Conservation (phyloP, 2,113 vertebrate species). For the Burhinus bistriatus region DNA sequence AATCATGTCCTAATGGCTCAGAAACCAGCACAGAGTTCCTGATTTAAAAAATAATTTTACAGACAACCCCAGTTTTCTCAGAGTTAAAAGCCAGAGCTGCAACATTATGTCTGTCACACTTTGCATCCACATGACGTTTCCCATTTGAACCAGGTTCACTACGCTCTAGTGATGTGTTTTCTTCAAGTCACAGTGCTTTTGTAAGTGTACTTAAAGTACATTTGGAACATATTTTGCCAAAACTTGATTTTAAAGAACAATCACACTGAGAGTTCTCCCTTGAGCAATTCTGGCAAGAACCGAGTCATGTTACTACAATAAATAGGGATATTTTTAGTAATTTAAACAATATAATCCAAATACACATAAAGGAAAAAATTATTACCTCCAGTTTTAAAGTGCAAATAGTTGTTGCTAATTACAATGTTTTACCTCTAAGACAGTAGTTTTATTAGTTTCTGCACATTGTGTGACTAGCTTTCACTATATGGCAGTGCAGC, state of each 20-base stretch:
- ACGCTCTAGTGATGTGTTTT: background rate
- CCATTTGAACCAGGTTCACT: background rate
- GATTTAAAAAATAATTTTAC: background rate
- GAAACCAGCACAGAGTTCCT: background rate
- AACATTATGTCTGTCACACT: background rate
- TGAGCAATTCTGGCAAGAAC: background rate
- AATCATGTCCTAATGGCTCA: background rate
- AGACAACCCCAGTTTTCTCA: background rate
- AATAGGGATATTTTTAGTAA: background rate
- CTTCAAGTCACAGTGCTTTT: background rate
- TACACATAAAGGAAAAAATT: background rate
- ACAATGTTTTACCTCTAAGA: background rate
- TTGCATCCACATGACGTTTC: background rate
- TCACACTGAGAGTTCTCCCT: background rate
- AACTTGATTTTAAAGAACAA: background rate
- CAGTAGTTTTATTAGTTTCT: background rate
- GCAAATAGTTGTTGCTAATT: background rate
- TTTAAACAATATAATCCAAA: background rate
- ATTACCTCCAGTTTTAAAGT: background rate
- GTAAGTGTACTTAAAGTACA: background rate
- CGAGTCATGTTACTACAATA: background rate
- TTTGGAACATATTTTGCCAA: background rate
- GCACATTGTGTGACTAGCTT: background rate
- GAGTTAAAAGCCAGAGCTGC: background rate
- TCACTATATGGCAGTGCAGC: background rate